Percentiles rank a stretch among this genome's conserved stretches.
Conservation (phyloP, 1,140 invertebrate species). For the Scaptodrosophila lebanonensis region DNA sequence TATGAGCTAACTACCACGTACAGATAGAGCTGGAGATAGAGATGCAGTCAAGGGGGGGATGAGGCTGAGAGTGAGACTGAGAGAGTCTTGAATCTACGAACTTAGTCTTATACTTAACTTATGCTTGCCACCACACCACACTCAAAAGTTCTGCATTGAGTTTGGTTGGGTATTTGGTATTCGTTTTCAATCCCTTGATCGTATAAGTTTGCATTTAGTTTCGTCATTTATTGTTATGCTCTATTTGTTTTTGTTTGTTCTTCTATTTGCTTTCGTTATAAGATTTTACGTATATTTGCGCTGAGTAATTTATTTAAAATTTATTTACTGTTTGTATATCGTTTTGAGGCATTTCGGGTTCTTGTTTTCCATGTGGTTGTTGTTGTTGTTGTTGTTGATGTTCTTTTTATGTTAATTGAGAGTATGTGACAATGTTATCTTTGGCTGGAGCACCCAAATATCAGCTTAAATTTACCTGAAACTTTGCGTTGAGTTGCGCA, state of each 20-base stretch:
- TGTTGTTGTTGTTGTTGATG: constrained; percentile 27
- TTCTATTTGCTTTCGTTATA: constrained; percentile 25
- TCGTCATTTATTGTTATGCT: neutral
- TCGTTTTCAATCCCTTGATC: constrained; percentile 62
- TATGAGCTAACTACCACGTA: too few species aligned
- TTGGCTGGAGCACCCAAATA: too few species aligned
- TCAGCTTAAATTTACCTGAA: too few species aligned
- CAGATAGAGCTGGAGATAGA: too few species aligned
- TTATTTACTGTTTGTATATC: constrained; percentile 13
- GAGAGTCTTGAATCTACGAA: too few species aligned
- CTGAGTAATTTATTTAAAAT: constrained; percentile 31
- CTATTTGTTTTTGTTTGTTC: constrained; percentile 12
- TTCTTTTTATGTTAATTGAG: too few species aligned
- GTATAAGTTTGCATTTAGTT: constrained; percentile 41
- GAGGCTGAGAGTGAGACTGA: too few species aligned
- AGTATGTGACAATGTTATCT: constrained; percentile 46
- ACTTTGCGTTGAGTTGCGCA: constrained; percentile 28
- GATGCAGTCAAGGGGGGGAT: too few species aligned
- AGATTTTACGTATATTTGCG: constrained; percentile 61
- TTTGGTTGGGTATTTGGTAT: constrained; percentile 32
- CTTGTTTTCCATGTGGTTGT: constrained; percentile 44
- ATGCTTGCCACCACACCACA: too few species aligned
- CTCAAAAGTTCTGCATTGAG: neutral
- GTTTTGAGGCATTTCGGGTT: constrained; percentile 47
- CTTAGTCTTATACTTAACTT: too few species aligned